Evolutionary conservation across 1,140 invertebrate genomes (phyloP), one percentile per base, ranked within the genome.

Genomic region (Holcopasites calliopsidis): DNA sequence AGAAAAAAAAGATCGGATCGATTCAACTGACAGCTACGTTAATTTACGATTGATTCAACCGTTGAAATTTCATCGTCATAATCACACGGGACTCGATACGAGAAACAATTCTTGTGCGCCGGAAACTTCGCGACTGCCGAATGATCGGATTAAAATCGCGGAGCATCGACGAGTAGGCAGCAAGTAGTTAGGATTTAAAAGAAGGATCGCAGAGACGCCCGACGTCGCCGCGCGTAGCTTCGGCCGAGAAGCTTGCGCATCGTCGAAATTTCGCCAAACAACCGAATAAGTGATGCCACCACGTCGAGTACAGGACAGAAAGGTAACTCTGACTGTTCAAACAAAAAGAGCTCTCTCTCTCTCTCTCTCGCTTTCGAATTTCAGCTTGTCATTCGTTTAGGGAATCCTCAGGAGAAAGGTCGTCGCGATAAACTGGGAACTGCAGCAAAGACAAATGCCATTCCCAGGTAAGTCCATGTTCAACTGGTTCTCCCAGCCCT

Each of bases 191-290:
- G 28, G 70, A 49, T 62, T 60, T 57, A 61, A 79, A 79, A 74
- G 50, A 66, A 58, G 64, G n/a, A 65, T 74, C 31, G 57, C 57
- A 40, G 42, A 18, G n/a, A 38, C n/a, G 61, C 44, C 18, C 49
- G 23, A 65, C 42, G 26, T 72, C 61, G 31, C 38, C 31, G 52
- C 44, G 77, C 38, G 52, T 54, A 65, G 68, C 68, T 74, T 73
- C 78, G 26, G 64, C 38, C 26, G 40, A 11, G 26, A 81, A 76
- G 49, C 80, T 77, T 28, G 44, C 74, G 38, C 68, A 28, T 64
- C 73, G 57, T 61, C 74, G n/a, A 77, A 55, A 77, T 82, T 81
- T 77, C 74, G 65, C 81, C 74, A n/a, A 60, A 40, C 58, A 52
- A 65, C 62, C 64, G 57, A 65, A 68, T 81, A 50, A 42, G n/a